Conservation (phyloP, 2,113 vertebrate species). For the Echinops telfairi region DNA sequence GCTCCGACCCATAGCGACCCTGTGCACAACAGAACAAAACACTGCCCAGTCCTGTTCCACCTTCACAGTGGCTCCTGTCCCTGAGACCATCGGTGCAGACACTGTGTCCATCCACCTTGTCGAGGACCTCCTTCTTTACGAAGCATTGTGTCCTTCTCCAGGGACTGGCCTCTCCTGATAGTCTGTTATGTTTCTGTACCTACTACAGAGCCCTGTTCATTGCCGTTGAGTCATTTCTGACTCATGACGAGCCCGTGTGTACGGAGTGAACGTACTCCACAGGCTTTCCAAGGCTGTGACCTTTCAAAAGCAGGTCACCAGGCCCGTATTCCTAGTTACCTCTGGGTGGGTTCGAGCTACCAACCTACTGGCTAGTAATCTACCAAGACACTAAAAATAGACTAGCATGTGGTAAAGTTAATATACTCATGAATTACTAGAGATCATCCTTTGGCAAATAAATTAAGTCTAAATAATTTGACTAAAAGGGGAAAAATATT, state of each 20-base stretch:
- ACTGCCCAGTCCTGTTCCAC: too few species aligned
- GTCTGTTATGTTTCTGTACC: not conserved
- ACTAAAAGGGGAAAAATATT: slow-evolving; percentile 24
- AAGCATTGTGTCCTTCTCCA: too few species aligned
- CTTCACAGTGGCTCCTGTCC: too few species aligned
- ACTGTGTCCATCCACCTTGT: too few species aligned
- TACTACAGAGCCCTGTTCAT: not conserved
- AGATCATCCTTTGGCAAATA: slow-evolving; percentile 34
- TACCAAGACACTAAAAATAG: too few species aligned
- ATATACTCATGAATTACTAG: not conserved
- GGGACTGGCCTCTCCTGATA: too few species aligned
- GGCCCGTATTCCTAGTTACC: not conserved
- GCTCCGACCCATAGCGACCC: too few species aligned
- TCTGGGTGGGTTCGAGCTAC: not conserved
- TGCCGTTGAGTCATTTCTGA: not conserved
- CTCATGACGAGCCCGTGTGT: not conserved
- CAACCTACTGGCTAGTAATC: not conserved
- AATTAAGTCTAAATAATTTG: slow-evolving; percentile 43
- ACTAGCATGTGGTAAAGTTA: not conserved
- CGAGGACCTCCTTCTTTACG: too few species aligned
- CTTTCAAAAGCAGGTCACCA: not conserved
- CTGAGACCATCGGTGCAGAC: too few species aligned
- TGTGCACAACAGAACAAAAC: too few species aligned
- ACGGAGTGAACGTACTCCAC: not conserved
- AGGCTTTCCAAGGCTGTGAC: not conserved